Conservation (phyloP, 2,888 invertebrate species). For the Platerodrilus igneus region DNA sequence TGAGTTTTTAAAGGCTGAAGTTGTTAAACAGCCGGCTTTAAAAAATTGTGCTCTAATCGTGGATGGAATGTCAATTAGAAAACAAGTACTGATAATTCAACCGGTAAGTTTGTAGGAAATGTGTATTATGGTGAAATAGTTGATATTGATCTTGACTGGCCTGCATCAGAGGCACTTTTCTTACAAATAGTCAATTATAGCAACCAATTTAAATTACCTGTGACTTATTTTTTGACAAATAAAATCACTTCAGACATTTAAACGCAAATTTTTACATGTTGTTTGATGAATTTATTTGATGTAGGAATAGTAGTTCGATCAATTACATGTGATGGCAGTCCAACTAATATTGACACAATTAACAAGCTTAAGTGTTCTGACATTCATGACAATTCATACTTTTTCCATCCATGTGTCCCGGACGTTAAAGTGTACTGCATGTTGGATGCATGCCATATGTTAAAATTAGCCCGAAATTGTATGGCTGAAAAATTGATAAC, state of each 20-base stretch:
- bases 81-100: conserved; percentile 11
- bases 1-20: conserved; percentile 9
- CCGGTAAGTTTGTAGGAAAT: conserved; percentile 10
- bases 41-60: conserved; percentile 12
- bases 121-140: conserved; percentile 13
- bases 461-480: conserved; percentile 6
- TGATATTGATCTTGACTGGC: conserved; percentile 8
- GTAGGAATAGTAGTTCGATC: conserved; percentile 11
- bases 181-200: conserved; percentile 21
- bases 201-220: conserved; percentile 16
- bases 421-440: conserved; percentile 8
- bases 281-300: conserved; percentile 14
- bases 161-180: conserved; percentile 16
- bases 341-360: conserved; percentile 12
- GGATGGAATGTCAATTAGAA: conserved; percentile 13
- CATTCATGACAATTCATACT: background rate
- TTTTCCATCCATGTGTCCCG: conserved; percentile 2
- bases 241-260: conserved; percentile 16
- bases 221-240: conserved; percentile 16
- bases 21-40: conserved; percentile 1
- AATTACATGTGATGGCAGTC: conserved; percentile 17
- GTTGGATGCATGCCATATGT: conserved; percentile 8
- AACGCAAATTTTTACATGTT: conserved; percentile 14
- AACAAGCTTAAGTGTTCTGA: conserved; percentile 1
- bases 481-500: background rate